Evolutionary conservation across 2,888 invertebrate species (phyloP), one percentile per base, ranked within the genome.

Genomic region (Diplazon laetatorius): DNA sequence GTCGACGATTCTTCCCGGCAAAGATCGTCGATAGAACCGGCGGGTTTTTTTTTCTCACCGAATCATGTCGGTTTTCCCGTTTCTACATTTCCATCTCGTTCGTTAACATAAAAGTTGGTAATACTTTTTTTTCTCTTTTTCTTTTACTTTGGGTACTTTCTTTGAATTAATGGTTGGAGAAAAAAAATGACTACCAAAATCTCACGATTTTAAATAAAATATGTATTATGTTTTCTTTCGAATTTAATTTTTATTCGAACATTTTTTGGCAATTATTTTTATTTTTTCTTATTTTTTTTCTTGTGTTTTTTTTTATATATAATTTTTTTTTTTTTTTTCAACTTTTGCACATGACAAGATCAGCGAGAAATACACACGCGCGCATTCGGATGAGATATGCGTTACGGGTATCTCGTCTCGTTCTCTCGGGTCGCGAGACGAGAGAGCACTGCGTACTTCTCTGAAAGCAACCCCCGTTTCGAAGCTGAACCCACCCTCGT

Each of bases 401-500:
- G n/a, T 57, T 59, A 42, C 57, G 57, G 50, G 20, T 55, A 42
- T 48, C 60, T 50, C 59, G 80, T 82, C 76, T 82, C 84, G 82
- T 85, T 84, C 82, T 82, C 86, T 84, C 87, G 85, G 85, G 76
- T 82, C 86, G 86, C 87, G 85, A 85, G 84, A 82, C 86, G 85
- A 83, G 85, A 83, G 86, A 86, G 84, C 84, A 87, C 87, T 87
- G 87, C 85, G 86, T 85, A 81, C 84, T 82, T 80, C 81, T 82
- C 84, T 68, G 84, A 85, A 82, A 86, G 84, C 87, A 83, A 84
- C 70, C 85, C 86, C 87, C 84, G 84, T 84, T 86, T 84, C 86
- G 83, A 84, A 85, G 81, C 82, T 80, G n/a, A 80, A 78, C 80
- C 83, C 78, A 76, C 84, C 80, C 82, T 76, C 52, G 42, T 62